Percentiles rank a stretch among this genome's conserved stretches.
Conservation (phyloP, 2,888 invertebrate genomes). For the Dryobota labecula region DNA sequence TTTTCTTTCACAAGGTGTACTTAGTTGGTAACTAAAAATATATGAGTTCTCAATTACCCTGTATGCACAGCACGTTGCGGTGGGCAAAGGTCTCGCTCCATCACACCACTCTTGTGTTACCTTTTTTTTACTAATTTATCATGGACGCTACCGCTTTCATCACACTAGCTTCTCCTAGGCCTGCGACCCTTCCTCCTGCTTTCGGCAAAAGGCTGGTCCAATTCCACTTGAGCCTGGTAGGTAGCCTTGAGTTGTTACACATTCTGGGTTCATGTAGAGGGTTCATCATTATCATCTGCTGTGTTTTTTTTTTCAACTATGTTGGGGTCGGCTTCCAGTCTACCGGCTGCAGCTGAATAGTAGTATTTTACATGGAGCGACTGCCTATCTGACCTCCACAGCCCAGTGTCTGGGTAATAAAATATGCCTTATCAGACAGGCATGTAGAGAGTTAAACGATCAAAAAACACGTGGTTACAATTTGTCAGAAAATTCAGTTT, state of each 20-base stretch:
- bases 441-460: not conserved
- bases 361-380: too few species aligned
- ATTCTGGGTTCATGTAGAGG: not conserved
- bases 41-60: too few species aligned
- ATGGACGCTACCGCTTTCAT: not conserved
- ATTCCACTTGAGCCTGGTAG: not conserved
- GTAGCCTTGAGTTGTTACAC: not conserved
- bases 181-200: not conserved
- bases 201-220: not conserved
- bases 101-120: not conserved
- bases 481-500: constrained; percentile 1
- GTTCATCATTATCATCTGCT: not conserved
- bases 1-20: not conserved
- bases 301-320: too few species aligned
- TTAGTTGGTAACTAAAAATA: too few species aligned
- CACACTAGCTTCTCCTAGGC: not conserved
- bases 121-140: not conserved
- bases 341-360: too few species aligned
- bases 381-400: not conserved
- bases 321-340: not conserved
- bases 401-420: not conserved
- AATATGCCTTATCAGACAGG: not conserved
- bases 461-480: not conserved
- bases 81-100: not conserved
- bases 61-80: too few species aligned